These are phyloP conservation scores for Hemithea aestivaria DNA, from an alignment of 2,888 invertebrate genomes.

Conservation along the genomic window DNA sequence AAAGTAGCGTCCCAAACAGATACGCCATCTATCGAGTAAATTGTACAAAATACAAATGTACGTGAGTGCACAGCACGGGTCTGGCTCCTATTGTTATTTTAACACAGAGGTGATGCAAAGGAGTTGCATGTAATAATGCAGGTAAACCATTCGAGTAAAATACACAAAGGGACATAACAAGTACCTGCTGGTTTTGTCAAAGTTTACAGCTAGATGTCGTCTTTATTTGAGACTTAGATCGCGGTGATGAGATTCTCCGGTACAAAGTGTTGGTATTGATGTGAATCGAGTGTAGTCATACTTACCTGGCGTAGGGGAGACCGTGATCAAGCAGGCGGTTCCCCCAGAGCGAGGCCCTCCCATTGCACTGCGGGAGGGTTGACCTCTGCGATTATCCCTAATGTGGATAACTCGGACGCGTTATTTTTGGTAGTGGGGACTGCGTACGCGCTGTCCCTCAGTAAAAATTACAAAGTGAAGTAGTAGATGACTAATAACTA, in stretches of 20 bases:
- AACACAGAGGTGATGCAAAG: too few relatives aligned
- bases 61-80: too few relatives aligned
- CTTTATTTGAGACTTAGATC: background rate
- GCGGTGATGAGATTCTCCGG: slow-evolving; percentile 5
- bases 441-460: slow-evolving; percentile 10
- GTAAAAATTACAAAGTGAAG: background rate
- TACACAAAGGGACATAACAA: too few relatives aligned
- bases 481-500: too few relatives aligned
- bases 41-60: too few relatives aligned
- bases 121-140: too few relatives aligned
- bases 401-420: slow-evolving; percentile 15
- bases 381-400: slow-evolving; percentile 16
- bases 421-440: slow-evolving; percentile 17
- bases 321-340: slow-evolving; percentile 17
- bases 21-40: background rate
- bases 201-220: background rate
- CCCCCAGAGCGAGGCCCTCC: slow-evolving; percentile 15
- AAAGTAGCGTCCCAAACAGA: too few relatives aligned
- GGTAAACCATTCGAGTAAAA: too few relatives aligned
- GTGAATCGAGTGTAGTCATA: slow-evolving; percentile 1
- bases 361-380: slow-evolving; percentile 17
- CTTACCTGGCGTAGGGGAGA: slow-evolving; percentile 17
- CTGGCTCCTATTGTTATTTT: too few relatives aligned
- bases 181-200: too few relatives aligned
- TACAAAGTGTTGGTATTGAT: background rate